Percentiles rank a stretch among this genome's conserved stretches.
Conservation (phyloP, 1,140 invertebrate species). For the Leptopilina boulardi region DNA sequence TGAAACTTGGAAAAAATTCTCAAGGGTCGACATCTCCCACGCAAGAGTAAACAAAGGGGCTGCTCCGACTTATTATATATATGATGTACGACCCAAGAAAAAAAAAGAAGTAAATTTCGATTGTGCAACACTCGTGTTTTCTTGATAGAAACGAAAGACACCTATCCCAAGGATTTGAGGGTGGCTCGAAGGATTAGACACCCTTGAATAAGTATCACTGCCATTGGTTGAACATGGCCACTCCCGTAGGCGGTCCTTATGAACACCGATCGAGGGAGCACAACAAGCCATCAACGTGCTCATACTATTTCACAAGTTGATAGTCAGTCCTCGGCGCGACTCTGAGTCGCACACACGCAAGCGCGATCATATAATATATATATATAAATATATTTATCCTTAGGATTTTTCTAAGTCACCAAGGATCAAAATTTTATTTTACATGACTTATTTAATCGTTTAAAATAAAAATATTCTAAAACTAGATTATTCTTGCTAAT, state of each 20-base stretch:
- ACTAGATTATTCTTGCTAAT: no score
- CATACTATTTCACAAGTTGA: constrained; percentile 37
- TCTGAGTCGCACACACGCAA: constrained; percentile 64
- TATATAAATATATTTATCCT: neutral
- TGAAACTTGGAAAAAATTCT: neutral
- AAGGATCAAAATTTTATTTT: neutral
- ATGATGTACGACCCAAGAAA: constrained; percentile 13
- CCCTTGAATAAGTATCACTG: constrained; percentile 49
- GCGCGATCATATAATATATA: constrained; percentile 33
- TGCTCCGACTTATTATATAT: constrained; percentile 2
- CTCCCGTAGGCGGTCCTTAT: constrained; percentile 70
- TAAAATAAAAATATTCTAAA: no score
- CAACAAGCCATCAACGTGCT: constrained; percentile 54
- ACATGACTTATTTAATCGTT: neutral
- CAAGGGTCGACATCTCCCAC: constrained; percentile 13
- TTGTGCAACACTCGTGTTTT: neutral
- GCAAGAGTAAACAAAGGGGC: constrained; percentile 27
- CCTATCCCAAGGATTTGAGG: constrained; percentile 17
- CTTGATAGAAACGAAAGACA: neutral
- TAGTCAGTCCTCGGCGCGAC: constrained; percentile 67
- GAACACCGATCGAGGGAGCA: constrained; percentile 49
- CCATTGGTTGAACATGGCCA: constrained; percentile 67
- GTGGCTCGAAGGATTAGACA: constrained; percentile 50
- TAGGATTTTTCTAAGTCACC: neutral
- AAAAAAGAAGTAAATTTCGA: neutral